Evolutionary conservation across 2,113 vertebrate genomes (phyloP).

Genomic region (Laticauda colubrina): DNA sequence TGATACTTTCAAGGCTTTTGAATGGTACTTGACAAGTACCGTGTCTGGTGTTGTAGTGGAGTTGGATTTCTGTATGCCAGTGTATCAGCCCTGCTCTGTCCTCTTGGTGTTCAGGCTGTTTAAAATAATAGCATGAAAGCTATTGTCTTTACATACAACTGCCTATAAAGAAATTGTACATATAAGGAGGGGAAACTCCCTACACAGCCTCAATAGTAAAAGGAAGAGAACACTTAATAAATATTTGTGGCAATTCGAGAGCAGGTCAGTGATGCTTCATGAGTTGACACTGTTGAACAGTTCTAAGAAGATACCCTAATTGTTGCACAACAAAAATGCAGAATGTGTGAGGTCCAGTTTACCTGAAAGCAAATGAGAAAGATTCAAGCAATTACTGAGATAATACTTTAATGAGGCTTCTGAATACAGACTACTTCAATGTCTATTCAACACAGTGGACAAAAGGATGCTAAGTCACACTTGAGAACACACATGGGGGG

Average conservation of each 20-base stretch:
- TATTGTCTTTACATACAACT: not conserved
- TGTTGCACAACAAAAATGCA: not conserved
- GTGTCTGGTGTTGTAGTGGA: not conserved
- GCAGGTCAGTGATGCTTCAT: no score
- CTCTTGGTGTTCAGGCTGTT: not conserved
- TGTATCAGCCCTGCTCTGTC: not conserved
- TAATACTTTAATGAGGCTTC: constrained; percentile 19
- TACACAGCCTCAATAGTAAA: not conserved
- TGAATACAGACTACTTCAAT: constrained; percentile 6
- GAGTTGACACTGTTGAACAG: not conserved
- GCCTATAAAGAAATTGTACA: not conserved
- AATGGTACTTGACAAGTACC: not conserved
- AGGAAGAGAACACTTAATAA: not conserved
- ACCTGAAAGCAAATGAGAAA: not conserved
- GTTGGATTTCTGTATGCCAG: not conserved
- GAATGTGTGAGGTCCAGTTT: not conserved
- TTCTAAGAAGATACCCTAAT: not conserved
- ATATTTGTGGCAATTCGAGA: not conserved
- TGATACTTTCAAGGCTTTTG: not conserved
- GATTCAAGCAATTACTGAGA: constrained; percentile 19
- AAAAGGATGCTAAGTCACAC: not conserved
- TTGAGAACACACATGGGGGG: not conserved
- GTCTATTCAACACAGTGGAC: constrained; percentile 1
- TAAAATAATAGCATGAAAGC: not conserved
- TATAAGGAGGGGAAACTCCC: not conserved